Evolutionary conservation across 2,113 vertebrate genomes (phyloP), one percentile per base, ranked within the genome.

Genomic region (Bagarius yarrelli): DNA sequence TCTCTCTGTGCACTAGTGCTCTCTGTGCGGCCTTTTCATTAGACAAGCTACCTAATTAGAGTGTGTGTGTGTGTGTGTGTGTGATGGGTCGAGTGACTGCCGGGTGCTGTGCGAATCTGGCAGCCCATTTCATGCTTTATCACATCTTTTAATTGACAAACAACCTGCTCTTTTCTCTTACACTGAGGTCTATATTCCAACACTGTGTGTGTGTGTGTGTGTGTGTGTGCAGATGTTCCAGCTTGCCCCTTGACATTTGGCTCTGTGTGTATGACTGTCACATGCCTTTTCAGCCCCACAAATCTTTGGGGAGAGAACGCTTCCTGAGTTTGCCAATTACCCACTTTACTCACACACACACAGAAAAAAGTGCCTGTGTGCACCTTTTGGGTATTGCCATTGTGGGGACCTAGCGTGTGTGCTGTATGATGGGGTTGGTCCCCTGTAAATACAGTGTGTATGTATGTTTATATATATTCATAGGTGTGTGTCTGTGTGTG

Each of bases 61-160:
- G 89, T 92, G 90, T 90, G 73, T 69, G 81, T 59, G 80, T 61
- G 72, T 57, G 73, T 52, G 73, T 72, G 87, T 89, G 89, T 93
- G 90, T 92, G 91, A 90, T 90, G 90, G 91, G 75, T 83, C 72
- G 85, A 85, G 79, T 82, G 84, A 90, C 88, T 90, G 89, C 90
- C 89, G 88, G 40, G 85, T 91, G 89, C 91, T 89, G 88, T 81
- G 91, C 90, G 91, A 89, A 88, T 89, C 87, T 92, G 91, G 91
- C 91, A 93, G 92, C 88, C 91, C 92, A 93, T 94, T 94, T 94
- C 93, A 93, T 93, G 93, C 92, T 93, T 93, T 94, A 93, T 93
- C 93, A 94, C 92, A 85, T 94, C 91, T 94, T 93, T 93, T 94
- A 94, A 94, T 93, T 94, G 93, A 93, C 93, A 94, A 94, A 94